Percentiles rank a stretch among this genome's conserved stretches.
Conservation (phyloP, 2,888 invertebrate genomes). For the Chymomyza amoena region DNA sequence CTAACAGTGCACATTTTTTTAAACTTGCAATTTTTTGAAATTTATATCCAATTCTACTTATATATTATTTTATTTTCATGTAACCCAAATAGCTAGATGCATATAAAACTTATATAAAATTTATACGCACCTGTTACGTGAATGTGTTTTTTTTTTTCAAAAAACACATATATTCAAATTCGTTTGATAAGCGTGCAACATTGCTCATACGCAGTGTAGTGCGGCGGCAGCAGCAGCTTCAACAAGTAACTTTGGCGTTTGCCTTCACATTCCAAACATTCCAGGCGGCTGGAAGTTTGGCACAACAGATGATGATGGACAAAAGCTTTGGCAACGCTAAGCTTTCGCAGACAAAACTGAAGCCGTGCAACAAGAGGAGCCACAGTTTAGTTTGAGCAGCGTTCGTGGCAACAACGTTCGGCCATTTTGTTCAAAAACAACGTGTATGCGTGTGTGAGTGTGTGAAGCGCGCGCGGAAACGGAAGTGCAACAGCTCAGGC, state of each 20-base stretch:
- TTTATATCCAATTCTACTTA: too few species aligned
- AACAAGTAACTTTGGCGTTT: background rate
- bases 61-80: too few species aligned
- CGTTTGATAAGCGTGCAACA: background rate
- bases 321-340: conserved; percentile 20
- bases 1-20: background rate
- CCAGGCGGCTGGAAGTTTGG: background rate
- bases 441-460: background rate
- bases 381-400: conserved; percentile 68
- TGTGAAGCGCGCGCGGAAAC: conserved; percentile 46
- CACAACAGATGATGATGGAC: background rate
- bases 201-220: conserved; percentile 12
- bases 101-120: too few species aligned
- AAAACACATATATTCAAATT: background rate
- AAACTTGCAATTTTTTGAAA: too few species aligned
- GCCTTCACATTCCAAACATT: conserved; percentile 1
- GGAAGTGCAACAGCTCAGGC: conserved; percentile 58
- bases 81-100: too few species aligned
- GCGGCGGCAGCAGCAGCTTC: background rate
- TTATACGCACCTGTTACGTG: too few species aligned
- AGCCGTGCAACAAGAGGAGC: conserved; percentile 25
- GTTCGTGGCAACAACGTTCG: conserved; percentile 44
- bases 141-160: too few species aligned
- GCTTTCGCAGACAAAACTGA: conserved; percentile 45
- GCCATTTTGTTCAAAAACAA: conserved; percentile 24